Percentiles rank a stretch among this genome's conserved stretches.
phyloP scores from a whole-genome alignment of 2,888 invertebrate genomes.

The Cerastis leucographa region DNA sequence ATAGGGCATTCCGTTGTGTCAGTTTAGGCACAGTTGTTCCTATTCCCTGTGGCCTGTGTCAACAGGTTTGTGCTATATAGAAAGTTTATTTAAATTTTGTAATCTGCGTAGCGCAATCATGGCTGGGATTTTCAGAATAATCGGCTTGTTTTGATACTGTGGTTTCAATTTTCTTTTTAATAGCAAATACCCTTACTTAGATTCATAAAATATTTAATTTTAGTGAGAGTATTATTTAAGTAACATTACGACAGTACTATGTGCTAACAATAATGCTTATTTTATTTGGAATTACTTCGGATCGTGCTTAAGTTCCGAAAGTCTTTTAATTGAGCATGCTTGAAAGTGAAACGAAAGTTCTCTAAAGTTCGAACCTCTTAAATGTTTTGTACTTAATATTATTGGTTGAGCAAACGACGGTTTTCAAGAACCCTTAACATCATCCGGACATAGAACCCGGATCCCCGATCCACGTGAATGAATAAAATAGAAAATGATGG shows the following conservation, averaged over 20 bases:
- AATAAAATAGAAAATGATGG: slow-evolving; percentile 37
- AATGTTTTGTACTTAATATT: background rate
- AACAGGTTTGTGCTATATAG: slow-evolving; percentile 37
- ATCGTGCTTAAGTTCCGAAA: background rate
- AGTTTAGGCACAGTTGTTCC: background rate
- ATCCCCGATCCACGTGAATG: slow-evolving; percentile 29
- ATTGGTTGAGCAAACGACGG: background rate
- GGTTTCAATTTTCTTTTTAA: background rate
- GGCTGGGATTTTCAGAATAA: background rate
- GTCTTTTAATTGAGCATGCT: background rate
- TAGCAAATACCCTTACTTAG: too few relatives aligned
- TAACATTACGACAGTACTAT: too few relatives aligned
- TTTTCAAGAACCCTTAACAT: slow-evolving; percentile 10
- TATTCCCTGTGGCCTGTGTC: slow-evolving; percentile 18
- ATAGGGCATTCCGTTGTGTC: slow-evolving; percentile 16
- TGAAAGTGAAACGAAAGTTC: slow-evolving; percentile 6
- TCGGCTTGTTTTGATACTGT: background rate
- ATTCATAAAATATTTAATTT: too few relatives aligned
- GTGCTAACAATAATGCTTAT: too few relatives aligned
- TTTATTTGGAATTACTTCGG: background rate
- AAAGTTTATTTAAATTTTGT: slow-evolving; percentile 23
- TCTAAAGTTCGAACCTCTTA: background rate
- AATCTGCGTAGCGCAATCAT: background rate
- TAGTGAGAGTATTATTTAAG: background rate
- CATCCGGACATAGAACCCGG: slow-evolving; percentile 38